phyloP scores from a whole-genome alignment of 2,797 vertebrate genomes.

The Lepus oiostolus region DNA sequence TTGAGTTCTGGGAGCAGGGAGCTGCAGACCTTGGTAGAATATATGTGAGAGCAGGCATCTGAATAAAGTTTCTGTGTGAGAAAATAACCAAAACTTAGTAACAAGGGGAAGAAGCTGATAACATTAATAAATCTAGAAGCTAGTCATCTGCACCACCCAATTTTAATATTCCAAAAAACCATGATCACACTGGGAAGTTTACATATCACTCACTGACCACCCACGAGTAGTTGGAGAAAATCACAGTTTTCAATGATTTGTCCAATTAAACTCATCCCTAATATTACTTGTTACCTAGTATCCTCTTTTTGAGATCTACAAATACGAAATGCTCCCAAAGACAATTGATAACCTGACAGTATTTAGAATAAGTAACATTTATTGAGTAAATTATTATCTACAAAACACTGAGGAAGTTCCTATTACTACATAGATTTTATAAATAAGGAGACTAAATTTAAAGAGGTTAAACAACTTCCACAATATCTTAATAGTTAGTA shows the following conservation, averaged over 20 bases:
- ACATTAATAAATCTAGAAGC: background rate
- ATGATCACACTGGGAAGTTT: background rate
- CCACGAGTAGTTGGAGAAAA: background rate
- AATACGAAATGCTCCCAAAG: slow-evolving; percentile 22
- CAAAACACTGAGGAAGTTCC: background rate
- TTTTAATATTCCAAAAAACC: background rate
- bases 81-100: slow-evolving; percentile 15
- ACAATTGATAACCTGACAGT: slow-evolving; percentile 77
- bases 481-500: slow-evolving; percentile 1
- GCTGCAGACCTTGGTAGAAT: background rate
- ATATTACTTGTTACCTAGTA: background rate
- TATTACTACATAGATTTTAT: slow-evolving; percentile 2
- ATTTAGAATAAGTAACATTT: slow-evolving; percentile 54
- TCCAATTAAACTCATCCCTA: slow-evolving; percentile 30
- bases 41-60: background rate
- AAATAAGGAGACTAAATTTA: slow-evolving; percentile 12
- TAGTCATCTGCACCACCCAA: background rate
- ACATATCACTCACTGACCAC: background rate
- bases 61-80: background rate
- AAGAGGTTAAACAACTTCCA: background rate
- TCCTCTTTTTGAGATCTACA: slow-evolving; percentile 58
- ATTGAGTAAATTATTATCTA: background rate
- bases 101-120: slow-evolving; percentile 7
- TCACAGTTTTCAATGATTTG: background rate
- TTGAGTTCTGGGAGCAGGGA: slow-evolving; percentile 78